Base-by-base conservation (phyloP, 2,797 vertebrate genomes). In the Heliangelus exortis region DNA sequence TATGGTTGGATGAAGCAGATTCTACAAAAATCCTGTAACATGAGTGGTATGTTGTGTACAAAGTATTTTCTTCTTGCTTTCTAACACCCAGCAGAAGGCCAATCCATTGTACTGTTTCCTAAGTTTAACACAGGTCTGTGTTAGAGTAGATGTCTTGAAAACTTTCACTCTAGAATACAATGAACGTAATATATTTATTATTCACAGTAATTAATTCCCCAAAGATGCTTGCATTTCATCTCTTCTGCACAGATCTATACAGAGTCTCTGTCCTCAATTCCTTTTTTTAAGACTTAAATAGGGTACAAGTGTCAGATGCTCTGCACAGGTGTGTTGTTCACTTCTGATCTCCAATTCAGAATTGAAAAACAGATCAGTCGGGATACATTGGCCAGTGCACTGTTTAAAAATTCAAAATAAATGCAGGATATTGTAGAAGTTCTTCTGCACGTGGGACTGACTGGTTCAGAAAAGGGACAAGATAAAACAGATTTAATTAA, bases 1-100 rank as follows among this genome's bases (percentile, higher is more conserved):
- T 98, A 98, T 83, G 95, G 95, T 73, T 98, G 98, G 98, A 98
- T 98, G 96, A 96, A 96, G 5, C 87, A 92, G 58, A 90, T 97
- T 69, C 92, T 98, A 41, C 97, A 96, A 65, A 93, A 85, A 31
- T 74, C 96, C 20, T 73, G 25, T 51, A 97, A 96, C 5, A n/a
- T 19, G 39, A 96, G 84, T 22, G 97, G 98, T 98, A 97, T 77
- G 97, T 62, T 55, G 45, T 12, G 22, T 45, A 53, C 48, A 41
- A 69, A 74, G 33, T 39, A 23, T 58, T 87, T 74, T 82, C 12
- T 78, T 63, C 43, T 86, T 71, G 10, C 31, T 85, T 93, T 12
- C 62, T 5, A 78, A 36, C 17, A 25, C 28, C 65, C 75, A 63
- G 33, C 33, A 85, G 83, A 84, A 86, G 84, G 39, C 14, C n/a